Evolutionary conservation across 2,888 invertebrate species (phyloP), one percentile per base, ranked within the genome.

Genomic region (Thymelicus sylvestris): DNA sequence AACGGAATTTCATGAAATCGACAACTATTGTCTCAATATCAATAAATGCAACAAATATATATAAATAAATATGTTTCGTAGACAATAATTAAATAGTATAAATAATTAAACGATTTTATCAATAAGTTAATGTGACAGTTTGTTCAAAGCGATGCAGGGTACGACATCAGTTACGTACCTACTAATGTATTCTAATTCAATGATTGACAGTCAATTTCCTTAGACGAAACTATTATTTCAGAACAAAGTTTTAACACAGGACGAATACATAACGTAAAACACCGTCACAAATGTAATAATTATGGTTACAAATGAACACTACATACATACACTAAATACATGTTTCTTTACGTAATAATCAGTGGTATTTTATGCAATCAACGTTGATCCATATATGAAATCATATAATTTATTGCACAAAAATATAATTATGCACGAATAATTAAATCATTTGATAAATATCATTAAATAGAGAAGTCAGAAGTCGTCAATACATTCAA

Each of bases 31-130:
- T 76, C 75, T 74, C 72, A 70, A 76, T 79, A 81, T 82, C 85
- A 87, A 88, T 92, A 92, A 92, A 92, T 92, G 92, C 92, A 91
- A 89, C 89, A 87, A 86, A 89, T 89, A 88, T 90, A 91, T 86
- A 91, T 81, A 77, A 77, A 80, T 78, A 74, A 69, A 72, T 66
- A 72, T 66, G 61, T 66, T 65, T 67, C 41, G 24, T 52, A 61
- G 15, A 61, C 50, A 64, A 15, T 38, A 62, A 60, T 15, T 41
- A 60, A 60, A 60, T n/a, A 47, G 1, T 57, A 47, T 52, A n/a
- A n/a, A n/a, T n/a, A n/a, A n/a, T n/a, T n/a, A n/a, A n/a, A 55
- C 57, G 44, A 50, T n/a, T 52, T 12, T 64, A n/a, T n/a, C n/a
- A n/a, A n/a, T n/a, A 24, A 15, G 15, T 41, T 57, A 38, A 64